phyloP scores from a whole-genome alignment of 2,888 invertebrate species.

The Cacoxenus indagator region DNA sequence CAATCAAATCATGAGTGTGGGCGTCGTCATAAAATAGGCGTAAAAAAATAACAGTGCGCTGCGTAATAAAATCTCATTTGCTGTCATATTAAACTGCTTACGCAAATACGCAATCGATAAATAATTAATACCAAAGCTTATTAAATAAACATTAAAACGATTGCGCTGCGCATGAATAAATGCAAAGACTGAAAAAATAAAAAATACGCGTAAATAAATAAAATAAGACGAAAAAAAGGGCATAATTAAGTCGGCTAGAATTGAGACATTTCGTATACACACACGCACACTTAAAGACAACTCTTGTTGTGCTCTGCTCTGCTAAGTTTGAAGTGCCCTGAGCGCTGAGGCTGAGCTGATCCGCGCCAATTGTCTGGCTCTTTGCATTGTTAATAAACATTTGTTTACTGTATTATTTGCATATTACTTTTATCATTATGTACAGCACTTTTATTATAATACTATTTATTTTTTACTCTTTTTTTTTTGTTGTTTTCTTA shows the following conservation, averaged over 20 bases:
- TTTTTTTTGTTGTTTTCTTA: not conserved
- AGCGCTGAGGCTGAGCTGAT: too few species aligned
- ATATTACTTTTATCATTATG: slow-evolving; percentile 3
- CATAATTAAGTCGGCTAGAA: too few species aligned
- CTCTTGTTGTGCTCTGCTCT: too few species aligned
- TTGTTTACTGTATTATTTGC: not conserved
- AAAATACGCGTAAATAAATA: not conserved
- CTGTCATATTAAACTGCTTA: not conserved
- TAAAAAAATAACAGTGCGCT: not conserved
- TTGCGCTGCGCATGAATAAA: not conserved
- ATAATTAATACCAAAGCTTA: slow-evolving; percentile 10
- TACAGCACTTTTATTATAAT: not conserved
- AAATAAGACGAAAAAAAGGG: too few species aligned
- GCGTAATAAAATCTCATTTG: slow-evolving; percentile 8
- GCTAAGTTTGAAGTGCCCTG: too few species aligned
- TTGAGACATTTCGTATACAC: too few species aligned
- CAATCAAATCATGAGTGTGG: not conserved
- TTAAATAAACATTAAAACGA: slow-evolving; percentile 14
- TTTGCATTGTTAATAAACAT: too few species aligned
- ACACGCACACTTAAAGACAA: too few species aligned
- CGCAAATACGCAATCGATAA: not conserved
- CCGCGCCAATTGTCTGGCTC: too few species aligned
- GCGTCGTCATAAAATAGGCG: not conserved
- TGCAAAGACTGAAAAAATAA: not conserved
- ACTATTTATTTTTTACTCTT: not conserved